phyloP scores from a whole-genome alignment of 2,113 vertebrate genomes.

The Odobenus rosmarus region DNA sequence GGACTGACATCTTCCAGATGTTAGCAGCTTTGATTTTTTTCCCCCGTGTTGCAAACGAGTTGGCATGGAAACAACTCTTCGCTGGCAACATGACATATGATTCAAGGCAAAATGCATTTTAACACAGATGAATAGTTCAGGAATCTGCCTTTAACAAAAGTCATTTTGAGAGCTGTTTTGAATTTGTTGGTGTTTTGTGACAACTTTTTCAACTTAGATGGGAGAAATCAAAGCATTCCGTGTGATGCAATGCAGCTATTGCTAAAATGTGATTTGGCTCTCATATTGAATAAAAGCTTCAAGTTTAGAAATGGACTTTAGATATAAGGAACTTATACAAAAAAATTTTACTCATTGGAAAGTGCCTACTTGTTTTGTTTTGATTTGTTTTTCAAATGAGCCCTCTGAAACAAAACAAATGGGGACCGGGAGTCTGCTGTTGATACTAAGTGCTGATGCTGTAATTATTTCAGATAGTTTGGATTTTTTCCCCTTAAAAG shows the following conservation, averaged over 20 bases:
- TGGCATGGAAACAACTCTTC: constrained; percentile 92
- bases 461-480: constrained; percentile 49
- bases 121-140: constrained; percentile 90
- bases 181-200: constrained; percentile 87
- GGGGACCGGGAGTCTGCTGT: neutral
- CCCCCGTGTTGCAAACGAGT: constrained; percentile 88
- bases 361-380: constrained; percentile 54
- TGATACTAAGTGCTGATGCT: neutral
- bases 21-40: constrained; percentile 88
- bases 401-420: constrained; percentile 41
- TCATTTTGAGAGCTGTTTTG: constrained; percentile 88
- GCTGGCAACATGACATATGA: constrained; percentile 90
- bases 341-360: neutral
- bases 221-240: constrained; percentile 63
- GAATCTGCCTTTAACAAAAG: constrained; percentile 89
- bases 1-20: constrained; percentile 90
- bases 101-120: constrained; percentile 91
- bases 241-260: constrained; percentile 70
- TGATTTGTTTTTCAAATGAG: neutral
- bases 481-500: constrained; percentile 44
- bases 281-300: constrained; percentile 39
- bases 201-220: constrained; percentile 84
- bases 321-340: neutral
- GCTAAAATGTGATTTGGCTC: constrained; percentile 61
- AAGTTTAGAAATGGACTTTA: constrained; percentile 54